Evolutionary conservation across 1,140 invertebrate genomes (phyloP).

Genomic region (Chironomus striatipennis): DNA sequence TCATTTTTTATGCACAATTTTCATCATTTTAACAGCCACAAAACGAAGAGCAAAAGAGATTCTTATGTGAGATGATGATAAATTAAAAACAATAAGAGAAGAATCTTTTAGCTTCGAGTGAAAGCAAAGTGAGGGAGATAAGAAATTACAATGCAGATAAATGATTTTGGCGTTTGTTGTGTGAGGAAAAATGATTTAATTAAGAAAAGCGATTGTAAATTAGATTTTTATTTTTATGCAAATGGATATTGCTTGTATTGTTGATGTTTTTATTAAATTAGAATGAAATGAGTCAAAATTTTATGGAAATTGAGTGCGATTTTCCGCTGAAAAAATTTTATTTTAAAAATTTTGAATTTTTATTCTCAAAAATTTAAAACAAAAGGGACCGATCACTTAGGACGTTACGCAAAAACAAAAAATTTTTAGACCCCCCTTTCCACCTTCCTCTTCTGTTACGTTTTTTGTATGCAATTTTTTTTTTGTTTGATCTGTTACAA

Average conservation of each 20-base stretch:
- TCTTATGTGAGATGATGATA: not conserved
- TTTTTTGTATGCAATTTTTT: too few relatives aligned
- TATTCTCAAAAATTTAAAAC: too few relatives aligned
- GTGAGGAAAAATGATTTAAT: not conserved
- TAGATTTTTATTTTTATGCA: not conserved
- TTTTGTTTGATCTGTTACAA: too few relatives aligned
- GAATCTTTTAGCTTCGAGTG: not conserved
- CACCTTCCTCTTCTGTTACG: too few relatives aligned
- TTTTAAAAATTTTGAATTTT: too few relatives aligned
- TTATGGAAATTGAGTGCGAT: not conserved
- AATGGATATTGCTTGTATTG: not conserved
- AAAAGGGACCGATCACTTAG: too few relatives aligned
- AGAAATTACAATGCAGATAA: not conserved
- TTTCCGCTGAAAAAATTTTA: not conserved
- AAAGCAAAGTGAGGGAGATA: too few relatives aligned
- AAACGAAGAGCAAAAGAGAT: too few relatives aligned
- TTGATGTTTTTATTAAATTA: too few relatives aligned
- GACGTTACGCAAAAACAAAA: too few relatives aligned
- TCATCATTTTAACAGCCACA: not conserved
- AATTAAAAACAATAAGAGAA: not conserved
- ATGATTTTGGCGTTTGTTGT: not conserved
- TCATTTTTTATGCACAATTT: constrained; percentile 2
- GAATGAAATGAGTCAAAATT: not conserved
- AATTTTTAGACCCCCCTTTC: too few relatives aligned
- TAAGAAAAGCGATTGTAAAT: constrained; percentile 11